Evolutionary conservation across 2,888 invertebrate genomes (phyloP).

Genomic region (Leucozona laternaria): DNA sequence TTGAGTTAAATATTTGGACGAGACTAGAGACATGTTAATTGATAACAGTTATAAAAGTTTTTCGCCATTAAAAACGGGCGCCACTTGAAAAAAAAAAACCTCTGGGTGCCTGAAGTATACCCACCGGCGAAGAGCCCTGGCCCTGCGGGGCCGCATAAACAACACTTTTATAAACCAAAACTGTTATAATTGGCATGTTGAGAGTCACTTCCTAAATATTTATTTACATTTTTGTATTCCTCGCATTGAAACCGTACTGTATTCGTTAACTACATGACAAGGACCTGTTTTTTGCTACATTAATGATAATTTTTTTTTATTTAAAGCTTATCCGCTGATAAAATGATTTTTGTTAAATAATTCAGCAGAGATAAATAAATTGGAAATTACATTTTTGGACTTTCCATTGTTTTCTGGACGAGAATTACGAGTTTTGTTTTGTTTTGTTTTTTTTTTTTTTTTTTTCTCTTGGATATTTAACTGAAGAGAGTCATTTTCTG

Average conservation of each 20-base stretch:
- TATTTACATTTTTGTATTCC: neutral
- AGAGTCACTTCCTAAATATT: too few species aligned
- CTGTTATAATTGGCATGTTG: too few species aligned
- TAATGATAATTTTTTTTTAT: neutral
- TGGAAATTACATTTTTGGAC: slow-evolving; percentile 5
- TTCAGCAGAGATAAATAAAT: slow-evolving; percentile 14
- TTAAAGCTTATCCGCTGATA: slow-evolving; percentile 24
- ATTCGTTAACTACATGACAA: neutral
- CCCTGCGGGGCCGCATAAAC: too few species aligned
- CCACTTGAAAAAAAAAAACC: too few species aligned
- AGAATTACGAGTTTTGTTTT: slow-evolving; percentile 36
- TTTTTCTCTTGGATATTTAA: neutral
- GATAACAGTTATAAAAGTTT: too few species aligned
- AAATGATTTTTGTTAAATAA: slow-evolving; percentile 29
- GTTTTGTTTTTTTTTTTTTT: neutral
- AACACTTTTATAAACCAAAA: too few species aligned
- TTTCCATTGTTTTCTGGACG: slow-evolving; percentile 53
- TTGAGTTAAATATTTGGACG: too few species aligned
- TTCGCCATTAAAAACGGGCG: too few species aligned
- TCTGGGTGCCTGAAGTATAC: too few species aligned
- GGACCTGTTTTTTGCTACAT: slow-evolving; percentile 19
- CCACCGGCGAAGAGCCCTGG: too few species aligned
- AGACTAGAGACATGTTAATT: too few species aligned
- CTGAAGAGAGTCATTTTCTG: neutral
- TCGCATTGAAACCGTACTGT: neutral